Conservation (phyloP, 2,113 vertebrate genomes). For the Aythya baeri region DNA sequence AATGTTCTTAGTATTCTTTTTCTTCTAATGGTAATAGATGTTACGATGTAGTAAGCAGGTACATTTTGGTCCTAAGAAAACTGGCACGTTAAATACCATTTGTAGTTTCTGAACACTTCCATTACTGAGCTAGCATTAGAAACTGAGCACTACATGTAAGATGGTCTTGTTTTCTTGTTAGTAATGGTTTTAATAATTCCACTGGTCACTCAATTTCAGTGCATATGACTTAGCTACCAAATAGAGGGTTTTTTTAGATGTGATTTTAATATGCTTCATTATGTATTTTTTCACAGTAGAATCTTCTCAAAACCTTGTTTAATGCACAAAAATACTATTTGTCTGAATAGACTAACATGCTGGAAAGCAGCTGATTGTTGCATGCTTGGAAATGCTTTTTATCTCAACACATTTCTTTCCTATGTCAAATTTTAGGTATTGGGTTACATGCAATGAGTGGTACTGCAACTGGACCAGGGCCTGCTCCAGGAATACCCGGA, state of each 20-base stretch:
- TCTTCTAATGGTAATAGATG: not conserved
- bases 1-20: not conserved
- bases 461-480: slow-evolving; percentile 74
- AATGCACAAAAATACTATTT: not conserved
- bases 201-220: not conserved
- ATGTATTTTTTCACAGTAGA: not conserved
- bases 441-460: slow-evolving; percentile 79
- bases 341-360: not conserved
- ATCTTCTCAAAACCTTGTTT: not conserved
- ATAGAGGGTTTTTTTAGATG: not conserved
- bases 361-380: not conserved
- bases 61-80: not conserved
- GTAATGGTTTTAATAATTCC: not conserved
- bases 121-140: not conserved
- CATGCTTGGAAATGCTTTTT: not conserved
- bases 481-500: slow-evolving; percentile 79
- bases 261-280: not conserved
- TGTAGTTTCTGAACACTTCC: not conserved
- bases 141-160: not conserved
- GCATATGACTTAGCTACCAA: not conserved
- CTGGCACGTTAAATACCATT: fast-evolving
- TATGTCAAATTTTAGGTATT: slow-evolving; percentile 72
- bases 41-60: not conserved
- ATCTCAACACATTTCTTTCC: not conserved
- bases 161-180: not conserved